A percentile compares a stretch with the other conserved stretches of the same genome.
phyloP scores from a whole-genome alignment of 2,113 vertebrate species.

The Lathamus discolor region DNA sequence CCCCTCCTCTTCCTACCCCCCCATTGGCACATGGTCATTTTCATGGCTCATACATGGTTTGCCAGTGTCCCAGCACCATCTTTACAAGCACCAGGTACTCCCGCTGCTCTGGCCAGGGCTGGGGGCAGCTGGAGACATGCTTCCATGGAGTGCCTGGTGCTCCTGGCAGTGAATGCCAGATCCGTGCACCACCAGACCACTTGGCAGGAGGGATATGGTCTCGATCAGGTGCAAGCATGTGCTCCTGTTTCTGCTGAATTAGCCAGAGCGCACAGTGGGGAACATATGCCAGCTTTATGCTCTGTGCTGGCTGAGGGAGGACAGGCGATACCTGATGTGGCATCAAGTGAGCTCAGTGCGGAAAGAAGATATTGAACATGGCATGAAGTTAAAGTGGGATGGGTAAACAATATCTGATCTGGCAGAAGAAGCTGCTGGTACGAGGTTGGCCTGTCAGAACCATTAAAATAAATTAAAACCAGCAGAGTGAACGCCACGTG shows the following conservation, averaged over 20 bases:
- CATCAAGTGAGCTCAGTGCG: neutral
- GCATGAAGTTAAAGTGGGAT: constrained; percentile 27
- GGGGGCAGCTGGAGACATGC: neutral
- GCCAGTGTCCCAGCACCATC: neutral
- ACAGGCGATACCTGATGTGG: neutral
- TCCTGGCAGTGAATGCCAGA: neutral
- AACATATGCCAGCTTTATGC: neutral
- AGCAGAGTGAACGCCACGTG: neutral
- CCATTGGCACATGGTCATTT: neutral
- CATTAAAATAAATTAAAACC: constrained; percentile 18
- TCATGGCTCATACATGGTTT: neutral
- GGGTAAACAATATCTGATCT: constrained; percentile 38
- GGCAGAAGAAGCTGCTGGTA: constrained; percentile 55
- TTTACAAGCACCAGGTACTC: neutral
- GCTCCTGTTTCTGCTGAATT: neutral
- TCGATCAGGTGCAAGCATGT: fast-evolving
- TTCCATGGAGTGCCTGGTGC: fast-evolving
- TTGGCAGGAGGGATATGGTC: neutral
- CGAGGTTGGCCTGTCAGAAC: constrained; percentile 45
- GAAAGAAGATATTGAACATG: constrained; percentile 28
- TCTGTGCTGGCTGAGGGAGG: neutral
- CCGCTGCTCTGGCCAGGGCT: neutral
- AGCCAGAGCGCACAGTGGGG: neutral
- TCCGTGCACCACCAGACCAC: fast-evolving
- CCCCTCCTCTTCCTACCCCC: neutral